Base-by-base conservation (phyloP, 2,888 invertebrate species). In the Mythimna impura region DNA sequence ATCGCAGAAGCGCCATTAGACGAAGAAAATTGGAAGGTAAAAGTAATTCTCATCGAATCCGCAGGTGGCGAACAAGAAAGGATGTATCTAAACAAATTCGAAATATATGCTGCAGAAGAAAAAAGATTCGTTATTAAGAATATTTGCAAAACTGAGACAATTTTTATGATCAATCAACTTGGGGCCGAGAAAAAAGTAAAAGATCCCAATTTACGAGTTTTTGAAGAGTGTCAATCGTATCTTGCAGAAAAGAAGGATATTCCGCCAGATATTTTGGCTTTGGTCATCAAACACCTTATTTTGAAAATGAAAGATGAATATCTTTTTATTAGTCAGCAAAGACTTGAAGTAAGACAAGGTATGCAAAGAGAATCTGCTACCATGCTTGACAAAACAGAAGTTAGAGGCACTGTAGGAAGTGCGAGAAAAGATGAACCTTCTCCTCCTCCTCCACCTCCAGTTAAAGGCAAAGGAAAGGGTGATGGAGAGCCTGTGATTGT, bases 121-220 rank as follows among this genome's bases (percentile, higher is more conserved):
- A 94, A 91, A 86, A 88, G 96, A 82, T 96, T 94, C 85, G 95
- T 96, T 0, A 89, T 96, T 4, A 96, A 95, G 88, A 96, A 94
- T 84, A 95, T 96, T 66, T 94, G 93, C 76, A 95, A 93, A 90
- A 93, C 94, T 1, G 95, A 96, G 89, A 95, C 96, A 5, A 93
- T 94, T 68, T 96, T 96, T 78, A 96, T 96, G 96, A 90, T 96
- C 6, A 96, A 95, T 82, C 96, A 96, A 86, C 90, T 96, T 9
- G 96, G 96, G 8, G 92, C 90, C 17, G 95, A 95, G 66, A 95
- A 95, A 83, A 95, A 95, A 83, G 87, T 92, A 0, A 95, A 93
- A 88, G 94, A 95, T 83, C 93, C 93, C 20, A 93, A 88, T 86
- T 86, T 94, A 34, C 86, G 93, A 69, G 93, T 96, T 54, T 96